These are phyloP conservation scores for Lithophane leautieri DNA, from an alignment of 2,888 invertebrate genomes.

Conservation along the genomic window DNA sequence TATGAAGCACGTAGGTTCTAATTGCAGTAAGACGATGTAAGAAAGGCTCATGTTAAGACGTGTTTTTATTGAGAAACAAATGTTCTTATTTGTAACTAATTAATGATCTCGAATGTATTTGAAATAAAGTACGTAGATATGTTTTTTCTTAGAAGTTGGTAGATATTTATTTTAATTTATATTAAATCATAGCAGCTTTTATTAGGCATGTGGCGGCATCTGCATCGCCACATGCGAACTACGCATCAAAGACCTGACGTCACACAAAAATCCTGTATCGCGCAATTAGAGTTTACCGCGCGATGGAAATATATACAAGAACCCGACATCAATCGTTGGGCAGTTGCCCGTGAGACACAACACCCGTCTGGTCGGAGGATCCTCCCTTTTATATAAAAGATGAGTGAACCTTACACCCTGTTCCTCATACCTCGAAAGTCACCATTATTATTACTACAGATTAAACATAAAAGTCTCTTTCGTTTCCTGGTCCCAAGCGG, in stretches of 20 bases:
- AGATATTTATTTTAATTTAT: not conserved
- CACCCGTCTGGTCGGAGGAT: no score
- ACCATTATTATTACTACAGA: not conserved
- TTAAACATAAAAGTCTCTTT: not conserved
- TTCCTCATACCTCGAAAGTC: no score
- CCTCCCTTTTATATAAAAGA: no score
- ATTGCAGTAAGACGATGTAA: constrained; percentile 31
- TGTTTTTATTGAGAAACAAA: constrained; percentile 12
- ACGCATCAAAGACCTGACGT: no score
- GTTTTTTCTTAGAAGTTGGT: not conserved
- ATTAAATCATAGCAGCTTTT: not conserved
- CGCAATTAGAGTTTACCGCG: no score
- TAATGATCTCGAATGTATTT: constrained; percentile 2
- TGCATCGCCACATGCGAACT: no score
- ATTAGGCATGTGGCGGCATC: no score
- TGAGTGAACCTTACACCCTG: no score
- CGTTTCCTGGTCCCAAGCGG: not conserved
- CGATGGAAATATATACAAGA: no score
- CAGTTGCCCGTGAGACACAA: no score
- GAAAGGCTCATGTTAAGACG: constrained; percentile 3
- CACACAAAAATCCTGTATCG: no score
- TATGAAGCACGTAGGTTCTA: not conserved
- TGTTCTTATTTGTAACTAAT: constrained; percentile 4
- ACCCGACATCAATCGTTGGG: no score
- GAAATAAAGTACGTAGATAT: not conserved